Percentiles rank a stretch among this genome's conserved stretches.
Conservation (phyloP, 2,888 invertebrate genomes). For the Ochlodes sylvanus region DNA sequence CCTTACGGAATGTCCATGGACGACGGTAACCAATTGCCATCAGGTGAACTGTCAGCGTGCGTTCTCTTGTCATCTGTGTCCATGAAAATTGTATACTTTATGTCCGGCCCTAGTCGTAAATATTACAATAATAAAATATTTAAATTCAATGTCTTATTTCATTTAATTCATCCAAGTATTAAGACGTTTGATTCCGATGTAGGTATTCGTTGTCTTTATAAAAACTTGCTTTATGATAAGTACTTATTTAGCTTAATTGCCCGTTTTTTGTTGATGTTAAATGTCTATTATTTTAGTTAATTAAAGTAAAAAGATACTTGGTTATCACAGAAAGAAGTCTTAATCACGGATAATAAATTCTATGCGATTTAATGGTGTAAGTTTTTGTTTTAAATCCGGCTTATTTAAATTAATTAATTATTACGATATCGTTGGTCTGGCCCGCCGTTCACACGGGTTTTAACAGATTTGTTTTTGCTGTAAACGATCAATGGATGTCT, state of each 20-base stretch:
- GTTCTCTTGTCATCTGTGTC: no score
- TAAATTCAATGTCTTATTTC: no score
- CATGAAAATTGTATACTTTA: no score
- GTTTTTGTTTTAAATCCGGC: slow-evolving; percentile 3
- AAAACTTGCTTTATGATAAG: slow-evolving; percentile 2
- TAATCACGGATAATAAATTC: slow-evolving; percentile 8
- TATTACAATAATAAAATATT: no score
- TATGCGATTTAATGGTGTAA: slow-evolving; percentile 37
- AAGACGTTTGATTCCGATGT: not conserved
- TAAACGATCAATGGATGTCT: slow-evolving; percentile 8
- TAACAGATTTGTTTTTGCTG: not conserved
- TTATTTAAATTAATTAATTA: slow-evolving; percentile 8
- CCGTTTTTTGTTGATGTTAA: not conserved
- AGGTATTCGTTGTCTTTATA: not conserved
- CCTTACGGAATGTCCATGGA: no score
- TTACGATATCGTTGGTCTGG: not conserved
- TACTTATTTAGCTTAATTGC: not conserved
- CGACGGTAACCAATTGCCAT: no score
- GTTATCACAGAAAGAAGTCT: not conserved
- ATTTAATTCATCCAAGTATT: not conserved
- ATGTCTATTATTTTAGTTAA: slow-evolving; percentile 1
- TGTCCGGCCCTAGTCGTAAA: no score
- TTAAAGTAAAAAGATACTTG: not conserved
- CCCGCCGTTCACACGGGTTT: slow-evolving; percentile 8
- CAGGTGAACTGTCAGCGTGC: no score